Conservation (phyloP, 1,140 invertebrate species). For the Apis florea region DNA sequence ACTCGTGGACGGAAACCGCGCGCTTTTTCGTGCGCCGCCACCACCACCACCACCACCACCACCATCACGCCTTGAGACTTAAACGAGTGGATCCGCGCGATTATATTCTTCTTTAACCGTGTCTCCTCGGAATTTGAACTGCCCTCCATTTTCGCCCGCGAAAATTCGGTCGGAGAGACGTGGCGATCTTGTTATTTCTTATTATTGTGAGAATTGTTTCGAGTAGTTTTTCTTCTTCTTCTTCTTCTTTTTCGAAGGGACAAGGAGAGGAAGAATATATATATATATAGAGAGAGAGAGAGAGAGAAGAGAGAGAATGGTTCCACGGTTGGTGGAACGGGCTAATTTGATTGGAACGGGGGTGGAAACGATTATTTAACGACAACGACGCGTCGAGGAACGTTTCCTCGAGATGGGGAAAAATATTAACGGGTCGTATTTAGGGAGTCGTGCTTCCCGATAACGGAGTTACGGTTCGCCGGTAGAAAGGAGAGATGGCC, state of each 20-base stretch:
- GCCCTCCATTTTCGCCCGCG: too few relatives aligned
- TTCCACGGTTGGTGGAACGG: neutral
- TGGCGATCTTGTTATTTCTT: too few relatives aligned
- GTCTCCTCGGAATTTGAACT: too few relatives aligned
- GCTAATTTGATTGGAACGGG: slow-evolving; percentile 43
- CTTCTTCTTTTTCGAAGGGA: too few relatives aligned
- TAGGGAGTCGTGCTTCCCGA: slow-evolving; percentile 75
- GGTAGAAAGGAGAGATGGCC: slow-evolving; percentile 74
- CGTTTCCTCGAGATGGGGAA: slow-evolving; percentile 49
- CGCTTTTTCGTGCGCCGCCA: neutral
- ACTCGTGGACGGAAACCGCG: neutral
- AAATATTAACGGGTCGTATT: slow-evolving; percentile 72
- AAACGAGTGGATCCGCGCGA: slow-evolving; percentile 4
- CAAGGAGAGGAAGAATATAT: too few relatives aligned
- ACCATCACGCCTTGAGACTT: slow-evolving; percentile 14
- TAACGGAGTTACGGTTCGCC: slow-evolving; percentile 74
- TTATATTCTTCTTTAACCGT: too few relatives aligned
- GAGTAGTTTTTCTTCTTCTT: too few relatives aligned
- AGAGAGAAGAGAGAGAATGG: neutral
- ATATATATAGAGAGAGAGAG: too few relatives aligned
- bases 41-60: too few relatives aligned
- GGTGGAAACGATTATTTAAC: slow-evolving; percentile 54
- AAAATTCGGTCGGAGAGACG: too few relatives aligned
- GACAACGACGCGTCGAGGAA: slow-evolving; percentile 43
- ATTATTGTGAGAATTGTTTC: too few relatives aligned